Percentiles rank a stretch among this genome's conserved stretches.
Evolutionary conservation across 2,797 vertebrate genomes (phyloP).

Genomic region (Gobio occitaniae): DNA sequence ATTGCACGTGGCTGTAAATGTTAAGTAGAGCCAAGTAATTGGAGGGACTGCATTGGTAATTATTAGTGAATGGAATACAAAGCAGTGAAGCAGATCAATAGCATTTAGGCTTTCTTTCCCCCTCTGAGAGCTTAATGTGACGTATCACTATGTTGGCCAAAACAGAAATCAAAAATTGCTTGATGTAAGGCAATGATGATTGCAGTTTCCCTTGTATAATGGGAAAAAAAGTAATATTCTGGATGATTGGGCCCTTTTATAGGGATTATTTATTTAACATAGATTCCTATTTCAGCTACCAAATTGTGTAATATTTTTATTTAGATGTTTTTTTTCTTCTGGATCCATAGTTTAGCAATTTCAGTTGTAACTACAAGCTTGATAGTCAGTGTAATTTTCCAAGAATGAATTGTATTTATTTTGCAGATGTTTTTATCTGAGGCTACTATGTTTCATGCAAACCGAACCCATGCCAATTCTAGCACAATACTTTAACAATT

Average conservation of each 20-base stretch:
- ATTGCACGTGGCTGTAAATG: conserved; percentile 73
- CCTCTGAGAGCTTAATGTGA: conserved; percentile 56
- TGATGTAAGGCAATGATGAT: conserved; percentile 36
- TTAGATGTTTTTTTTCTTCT: background rate
- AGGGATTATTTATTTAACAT: conserved; percentile 8
- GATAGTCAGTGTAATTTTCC: background rate
- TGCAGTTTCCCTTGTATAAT: conserved; percentile 30
- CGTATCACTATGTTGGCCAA: conserved; percentile 37
- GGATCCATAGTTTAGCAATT: background rate
- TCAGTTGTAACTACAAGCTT: background rate
- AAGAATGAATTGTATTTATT: background rate
- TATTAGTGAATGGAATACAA: conserved; percentile 81
- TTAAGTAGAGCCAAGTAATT: conserved; percentile 76
- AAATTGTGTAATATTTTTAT: conserved; percentile 3
- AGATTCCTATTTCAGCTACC: background rate
- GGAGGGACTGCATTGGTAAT: conserved; percentile 77
- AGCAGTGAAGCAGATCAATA: conserved; percentile 76
- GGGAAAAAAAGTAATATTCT: conserved; percentile 5
- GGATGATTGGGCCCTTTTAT: conserved; percentile 29
- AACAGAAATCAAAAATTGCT: conserved; percentile 24
- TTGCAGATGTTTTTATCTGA: background rate
- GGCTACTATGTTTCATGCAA: background rate
- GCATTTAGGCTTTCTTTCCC: conserved; percentile 63
- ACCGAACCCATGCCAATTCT: background rate
- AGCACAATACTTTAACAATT: background rate